Base-by-base conservation (phyloP, 2,888 invertebrate species). In the Drosophila kuntzei region DNA sequence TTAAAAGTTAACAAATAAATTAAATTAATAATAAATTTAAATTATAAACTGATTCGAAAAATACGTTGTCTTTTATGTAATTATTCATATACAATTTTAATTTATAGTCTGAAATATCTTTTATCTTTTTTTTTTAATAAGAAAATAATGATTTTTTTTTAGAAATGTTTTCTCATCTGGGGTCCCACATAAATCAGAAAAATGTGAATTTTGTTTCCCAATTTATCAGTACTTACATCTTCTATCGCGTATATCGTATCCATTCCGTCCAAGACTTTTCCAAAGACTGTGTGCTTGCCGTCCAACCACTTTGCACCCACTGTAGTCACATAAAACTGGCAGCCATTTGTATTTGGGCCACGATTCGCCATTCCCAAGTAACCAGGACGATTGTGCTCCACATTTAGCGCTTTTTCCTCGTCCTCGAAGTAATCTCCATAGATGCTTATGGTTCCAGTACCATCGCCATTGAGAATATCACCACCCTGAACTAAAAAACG, bases 401-500 rank as follows among this genome's bases (percentile, higher is more conserved):
- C 94, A 27, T 94, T 94, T 82, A 98, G 95, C 89, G 96, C 97
- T 29, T 89, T 59, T 91, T 98, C 97, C 92, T 98, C 98, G 91
- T 98, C 98, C 16, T 95, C 94, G 91, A 98, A 98, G 76, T 94
- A 94, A 71, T 95, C 94, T 0, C 98, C 98, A 90, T 96, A 98
- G 82, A 98, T 97, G 90, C 97, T 97, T 32, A 95, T 94, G 0
- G 96, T 95, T 1, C 98, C 98, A 2, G 94, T 94, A 0, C 98
- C 98, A 92, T 98, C 95, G 5, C 90, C 87, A 54, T 95, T 94
- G 2, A 96, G 93, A 55, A 98, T 95, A 92, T 98, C 98, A 34
- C 98, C 98, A 69, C 97, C 98, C 94, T 98, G 98, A 83, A 98
- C 95, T 95, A 98, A 97, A 91, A 98, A 98, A 77, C 96, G 95